Evolutionary conservation across 2,113 vertebrate genomes (phyloP).

Genomic region (Cephalophus harveyi): DNA sequence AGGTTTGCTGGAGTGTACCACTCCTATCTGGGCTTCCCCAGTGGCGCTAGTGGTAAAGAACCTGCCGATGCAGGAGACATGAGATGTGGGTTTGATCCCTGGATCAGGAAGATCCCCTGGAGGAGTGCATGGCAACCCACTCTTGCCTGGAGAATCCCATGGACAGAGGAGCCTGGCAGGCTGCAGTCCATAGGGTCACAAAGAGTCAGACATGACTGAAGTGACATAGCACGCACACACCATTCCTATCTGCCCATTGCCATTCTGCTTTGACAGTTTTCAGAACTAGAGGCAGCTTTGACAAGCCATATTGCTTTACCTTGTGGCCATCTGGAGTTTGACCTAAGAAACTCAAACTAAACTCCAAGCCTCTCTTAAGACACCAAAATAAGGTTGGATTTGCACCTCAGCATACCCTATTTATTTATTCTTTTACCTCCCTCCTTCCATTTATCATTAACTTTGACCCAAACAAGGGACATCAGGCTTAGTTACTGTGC

Average conservation of each 20-base stretch:
- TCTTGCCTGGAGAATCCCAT: background rate
- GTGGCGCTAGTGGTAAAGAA: background rate
- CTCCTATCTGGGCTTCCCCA: background rate
- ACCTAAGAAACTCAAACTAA: background rate
- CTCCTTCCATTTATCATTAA: slow-evolving; percentile 23
- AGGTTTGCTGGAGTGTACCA: background rate
- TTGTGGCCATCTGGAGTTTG: background rate
- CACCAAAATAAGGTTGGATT: background rate
- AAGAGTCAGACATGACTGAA: background rate
- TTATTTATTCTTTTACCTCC: slow-evolving; percentile 22
- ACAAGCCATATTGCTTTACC: background rate
- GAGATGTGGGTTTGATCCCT: background rate
- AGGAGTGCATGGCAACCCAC: background rate
- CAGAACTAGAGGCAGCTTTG: background rate
- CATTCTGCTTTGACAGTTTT: background rate
- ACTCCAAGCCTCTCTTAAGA: background rate
- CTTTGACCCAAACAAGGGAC: slow-evolving; percentile 20
- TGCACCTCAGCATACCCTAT: background rate
- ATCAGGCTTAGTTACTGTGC: background rate
- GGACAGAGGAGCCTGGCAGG: background rate
- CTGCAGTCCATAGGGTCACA: background rate
- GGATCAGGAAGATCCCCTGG: background rate
- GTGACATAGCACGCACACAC: background rate
- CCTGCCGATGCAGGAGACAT: background rate
- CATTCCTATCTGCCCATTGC: background rate